Base-by-base conservation (phyloP, 2,797 vertebrate genomes). In the Rhincodon typus region DNA sequence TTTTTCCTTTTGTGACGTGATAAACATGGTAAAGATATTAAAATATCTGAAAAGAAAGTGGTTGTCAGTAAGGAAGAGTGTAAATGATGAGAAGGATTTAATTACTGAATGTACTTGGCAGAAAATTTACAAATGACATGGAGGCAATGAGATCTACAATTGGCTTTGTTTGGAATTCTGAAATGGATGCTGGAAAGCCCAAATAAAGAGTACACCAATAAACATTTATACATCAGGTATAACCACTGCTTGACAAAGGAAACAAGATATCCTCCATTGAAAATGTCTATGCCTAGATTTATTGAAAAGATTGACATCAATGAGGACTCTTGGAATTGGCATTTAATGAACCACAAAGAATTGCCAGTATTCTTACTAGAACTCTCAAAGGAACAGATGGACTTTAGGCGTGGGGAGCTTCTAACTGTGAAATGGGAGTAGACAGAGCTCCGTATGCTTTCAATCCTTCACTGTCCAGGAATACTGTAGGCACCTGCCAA, bases 391-490 rank as follows among this genome's bases (percentile, higher is more conserved):
- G 67, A 42, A 94, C 67, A 94, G 94, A 94, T 94, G 94, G 70
- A 74, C 25, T 94, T 70, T 94, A 72, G 67, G 94, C 69, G 46
- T 74, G 46, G 70, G 69, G 69, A 74, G 94, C 2, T 94, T 74
- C 94, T 72, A 74, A 69, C 94, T 94, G 94, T 94, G 94, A 94
- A 94, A 74, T 94, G 94, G 67, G 74, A 94, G 94, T 94, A 74
- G 94, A 94, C 46, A 53, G 38, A 94, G 46, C 69, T 74, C 70
- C 70, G 27, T 94, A 94, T 94, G 67, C 69, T 94, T 74, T 46
- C 69, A 70, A 94, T 74, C 94, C 42, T 74, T 72, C 70, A 94
- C 27, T 94, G 69, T 27, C 94, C 69, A 50, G 69, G 53, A 94
- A 94, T 74, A 74, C 13, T 94, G 94, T 25, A 74, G 69, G 13